A percentile compares a stretch with the other conserved stretches of the same genome.
phyloP scores from a whole-genome alignment of 2,797 vertebrate genomes.

The Gymnothorax reevesii region DNA sequence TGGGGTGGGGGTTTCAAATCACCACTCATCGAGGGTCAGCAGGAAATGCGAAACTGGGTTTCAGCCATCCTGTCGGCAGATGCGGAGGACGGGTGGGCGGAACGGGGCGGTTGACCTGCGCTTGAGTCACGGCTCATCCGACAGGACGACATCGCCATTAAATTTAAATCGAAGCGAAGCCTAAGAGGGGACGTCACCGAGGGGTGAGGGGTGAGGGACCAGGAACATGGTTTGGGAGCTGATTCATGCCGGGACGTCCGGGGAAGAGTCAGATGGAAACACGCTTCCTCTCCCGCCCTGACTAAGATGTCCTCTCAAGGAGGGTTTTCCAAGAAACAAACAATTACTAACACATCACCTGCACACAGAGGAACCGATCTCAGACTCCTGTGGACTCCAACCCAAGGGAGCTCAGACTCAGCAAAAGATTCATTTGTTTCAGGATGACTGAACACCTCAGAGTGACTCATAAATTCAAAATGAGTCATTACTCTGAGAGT shows the following conservation, averaged over 20 bases:
- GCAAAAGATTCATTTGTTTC: background rate
- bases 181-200: background rate
- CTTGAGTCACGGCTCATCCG: background rate
- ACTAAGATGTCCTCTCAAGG: background rate
- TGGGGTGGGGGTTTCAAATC: slow-evolving; percentile 36
- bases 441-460: background rate
- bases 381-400: background rate
- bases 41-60: slow-evolving; percentile 48
- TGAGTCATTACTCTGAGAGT: background rate
- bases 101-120: background rate
- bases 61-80: slow-evolving; percentile 3
- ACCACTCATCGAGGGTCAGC: slow-evolving; percentile 47
- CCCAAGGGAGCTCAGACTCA: background rate
- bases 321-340: background rate
- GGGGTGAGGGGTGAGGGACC: background rate
- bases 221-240: background rate
- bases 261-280: background rate
- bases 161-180: background rate
- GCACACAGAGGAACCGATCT: background rate
- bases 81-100: background rate
- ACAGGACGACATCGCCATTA: background rate
- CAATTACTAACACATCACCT: background rate
- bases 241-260: background rate
- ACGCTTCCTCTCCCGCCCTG: background rate
- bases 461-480: background rate